Conservation (phyloP, 2,797 vertebrate species). For the Aulostomus chinensis region DNA sequence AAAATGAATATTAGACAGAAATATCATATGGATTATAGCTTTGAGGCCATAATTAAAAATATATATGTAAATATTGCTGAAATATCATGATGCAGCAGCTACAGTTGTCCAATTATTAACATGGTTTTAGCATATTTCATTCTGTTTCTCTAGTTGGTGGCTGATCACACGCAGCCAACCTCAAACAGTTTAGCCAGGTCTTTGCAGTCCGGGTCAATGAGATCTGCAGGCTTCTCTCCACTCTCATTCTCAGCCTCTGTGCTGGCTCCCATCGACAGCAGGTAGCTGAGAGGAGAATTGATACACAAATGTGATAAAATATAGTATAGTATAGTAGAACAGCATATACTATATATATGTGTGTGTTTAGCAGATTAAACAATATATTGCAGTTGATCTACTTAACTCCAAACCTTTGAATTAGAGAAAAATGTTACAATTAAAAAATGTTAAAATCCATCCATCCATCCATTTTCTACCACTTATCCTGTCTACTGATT, state of each 20-base stretch:
- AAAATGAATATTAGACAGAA: constrained; percentile 11
- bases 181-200: constrained; percentile 87
- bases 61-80: not conserved
- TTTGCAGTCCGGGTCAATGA: constrained; percentile 89
- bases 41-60: constrained; percentile 1
- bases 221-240: constrained; percentile 89
- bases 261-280: constrained; percentile 88
- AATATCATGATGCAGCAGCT: not conserved
- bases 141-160: not conserved
- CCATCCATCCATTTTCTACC: no score
- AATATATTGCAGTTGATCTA: no score
- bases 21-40: constrained; percentile 3
- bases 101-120: constrained; percentile 7
- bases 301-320: no score
- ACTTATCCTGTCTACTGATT: no score
- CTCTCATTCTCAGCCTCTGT: constrained; percentile 83
- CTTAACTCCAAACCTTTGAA: no score
- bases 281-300: constrained; percentile 78
- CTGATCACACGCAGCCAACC: constrained; percentile 68
- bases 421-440: no score
- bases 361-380: no score
- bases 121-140: no score
- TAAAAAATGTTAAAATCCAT: no score
- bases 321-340: no score
- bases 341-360: no score